Conservation (phyloP, 2,888 invertebrate species). For the Philereme transversata region DNA sequence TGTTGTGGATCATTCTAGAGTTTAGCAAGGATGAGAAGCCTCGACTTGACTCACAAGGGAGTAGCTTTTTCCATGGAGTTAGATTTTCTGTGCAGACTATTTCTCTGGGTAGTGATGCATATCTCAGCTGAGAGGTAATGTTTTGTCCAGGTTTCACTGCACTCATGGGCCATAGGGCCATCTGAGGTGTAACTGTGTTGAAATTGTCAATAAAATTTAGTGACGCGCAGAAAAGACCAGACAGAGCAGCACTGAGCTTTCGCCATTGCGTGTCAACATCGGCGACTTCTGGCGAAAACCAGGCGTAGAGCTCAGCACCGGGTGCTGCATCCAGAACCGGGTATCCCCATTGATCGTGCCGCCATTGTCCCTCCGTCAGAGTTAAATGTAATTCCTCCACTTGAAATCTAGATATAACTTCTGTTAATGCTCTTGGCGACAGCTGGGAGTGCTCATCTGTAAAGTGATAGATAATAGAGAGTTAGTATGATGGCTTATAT, state of each 20-base stretch:
- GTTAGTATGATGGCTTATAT: neutral
- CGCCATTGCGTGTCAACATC: slow-evolving; percentile 94
- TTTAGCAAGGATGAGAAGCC: slow-evolving; percentile 95
- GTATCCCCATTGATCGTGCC: slow-evolving; percentile 97
- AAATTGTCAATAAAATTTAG: slow-evolving; percentile 95
- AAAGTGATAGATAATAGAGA: slow-evolving; percentile 40
- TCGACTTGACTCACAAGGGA: slow-evolving; percentile 96
- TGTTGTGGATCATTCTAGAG: slow-evolving; percentile 95
- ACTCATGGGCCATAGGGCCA: slow-evolving; percentile 91
- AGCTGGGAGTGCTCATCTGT: slow-evolving; percentile 92
- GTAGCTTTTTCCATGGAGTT: slow-evolving; percentile 98
- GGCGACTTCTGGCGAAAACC: slow-evolving; percentile 89
- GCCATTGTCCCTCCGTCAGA: slow-evolving; percentile 97
- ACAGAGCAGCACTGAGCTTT: slow-evolving; percentile 93
- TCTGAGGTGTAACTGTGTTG: slow-evolving; percentile 93
- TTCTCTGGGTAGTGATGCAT: slow-evolving; percentile 97
- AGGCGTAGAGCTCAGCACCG: slow-evolving; percentile 97
- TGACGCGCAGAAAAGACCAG: slow-evolving; percentile 98
- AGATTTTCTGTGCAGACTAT: slow-evolving; percentile 99
- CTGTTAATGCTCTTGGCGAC: slow-evolving; percentile 94
- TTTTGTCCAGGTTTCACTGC: slow-evolving; percentile 76
- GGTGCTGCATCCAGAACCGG: slow-evolving; percentile 95
- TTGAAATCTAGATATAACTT: slow-evolving; percentile 92
- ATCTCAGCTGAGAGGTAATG: slow-evolving; percentile 86
- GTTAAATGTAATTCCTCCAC: slow-evolving; percentile 96